Conservation (phyloP, 2,888 invertebrate genomes). For the Pristionchus maxplancki region DNA sequence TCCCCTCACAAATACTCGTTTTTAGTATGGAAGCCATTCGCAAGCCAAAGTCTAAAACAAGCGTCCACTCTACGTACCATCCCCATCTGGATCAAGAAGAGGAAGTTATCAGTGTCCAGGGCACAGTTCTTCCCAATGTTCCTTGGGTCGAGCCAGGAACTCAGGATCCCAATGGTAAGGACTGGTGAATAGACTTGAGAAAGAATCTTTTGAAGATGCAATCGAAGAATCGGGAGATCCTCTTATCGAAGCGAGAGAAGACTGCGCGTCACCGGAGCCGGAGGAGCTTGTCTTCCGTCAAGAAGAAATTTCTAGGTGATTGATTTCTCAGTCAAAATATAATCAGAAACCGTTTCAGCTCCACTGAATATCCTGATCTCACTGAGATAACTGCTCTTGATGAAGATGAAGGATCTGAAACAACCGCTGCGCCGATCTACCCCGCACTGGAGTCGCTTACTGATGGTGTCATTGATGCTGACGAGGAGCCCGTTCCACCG, state of each 20-base stretch:
- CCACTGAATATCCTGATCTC: neutral
- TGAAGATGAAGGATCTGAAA: neutral
- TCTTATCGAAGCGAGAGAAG: neutral
- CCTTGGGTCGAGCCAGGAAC: neutral
- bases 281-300: neutral
- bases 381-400: too few relatives aligned
- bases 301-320: neutral
- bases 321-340: too few relatives aligned
- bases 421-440: neutral
- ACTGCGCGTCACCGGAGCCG: neutral
- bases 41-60: too few relatives aligned
- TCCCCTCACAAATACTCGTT: too few relatives aligned
- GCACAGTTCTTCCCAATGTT: neutral
- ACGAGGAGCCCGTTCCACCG: too few relatives aligned
- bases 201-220: neutral
- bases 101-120: neutral
- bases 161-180: neutral
- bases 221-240: too few relatives aligned
- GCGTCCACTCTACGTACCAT: neutral
- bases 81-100: neutral
- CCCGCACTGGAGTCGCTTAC: neutral
- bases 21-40: too few relatives aligned
- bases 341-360: neutral
- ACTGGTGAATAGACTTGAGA: neutral
- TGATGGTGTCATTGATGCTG: neutral